Base-by-base conservation (phyloP, 2,113 vertebrate species). In the Hippocampus zosterae region DNA sequence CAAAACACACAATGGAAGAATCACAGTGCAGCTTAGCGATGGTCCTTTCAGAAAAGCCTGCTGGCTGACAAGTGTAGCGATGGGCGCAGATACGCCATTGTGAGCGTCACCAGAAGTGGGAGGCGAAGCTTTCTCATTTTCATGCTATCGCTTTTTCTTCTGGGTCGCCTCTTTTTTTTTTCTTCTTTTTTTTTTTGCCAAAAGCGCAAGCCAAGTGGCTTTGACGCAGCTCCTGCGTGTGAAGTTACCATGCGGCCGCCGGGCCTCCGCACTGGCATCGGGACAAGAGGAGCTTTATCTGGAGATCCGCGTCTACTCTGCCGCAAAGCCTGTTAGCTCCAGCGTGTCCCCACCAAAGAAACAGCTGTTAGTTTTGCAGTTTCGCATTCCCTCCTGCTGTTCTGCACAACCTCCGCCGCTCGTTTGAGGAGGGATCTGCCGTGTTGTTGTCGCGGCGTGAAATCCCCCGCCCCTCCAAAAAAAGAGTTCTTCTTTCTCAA, bases 11-110 rank as follows among this genome's bases (percentile, higher is more conserved):
- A 89, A 85, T 78, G 27, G 79, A 60, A 71, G 78, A 88, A 83
- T 75, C 83, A 76, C 85, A 84, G 84, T 53, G 70, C 68, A 83
- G 84, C 80, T 88, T 88, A 87, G 82, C 69, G 84, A 81, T 57
- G 81, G 63, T 80, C 57, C 79, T 27, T 70, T 75, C 21, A 80
- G 82, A 79, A 87, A 88, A 87, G 68, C 80, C 85, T 89, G 74
- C 78, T 80, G 82, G 84, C 85, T 90, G 89, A 91, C 88, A 84
- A 86, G 83, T 86, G 84, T 84, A 87, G 83, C 86, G 90, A 92
- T 92, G 74, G 70, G 81, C 78, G 76, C 76, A 84, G 89, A 91
- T 91, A 87, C n/a, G 53, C 77, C 75, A 78, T 87, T 89, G 90
- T 91, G 80, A 78, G 77, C 84, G 75, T 72, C 73, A 73, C 81